Percentiles rank a stretch among this genome's conserved stretches.
phyloP scores from a whole-genome alignment of 1,140 invertebrate species.

The Lucilia sericata region DNA sequence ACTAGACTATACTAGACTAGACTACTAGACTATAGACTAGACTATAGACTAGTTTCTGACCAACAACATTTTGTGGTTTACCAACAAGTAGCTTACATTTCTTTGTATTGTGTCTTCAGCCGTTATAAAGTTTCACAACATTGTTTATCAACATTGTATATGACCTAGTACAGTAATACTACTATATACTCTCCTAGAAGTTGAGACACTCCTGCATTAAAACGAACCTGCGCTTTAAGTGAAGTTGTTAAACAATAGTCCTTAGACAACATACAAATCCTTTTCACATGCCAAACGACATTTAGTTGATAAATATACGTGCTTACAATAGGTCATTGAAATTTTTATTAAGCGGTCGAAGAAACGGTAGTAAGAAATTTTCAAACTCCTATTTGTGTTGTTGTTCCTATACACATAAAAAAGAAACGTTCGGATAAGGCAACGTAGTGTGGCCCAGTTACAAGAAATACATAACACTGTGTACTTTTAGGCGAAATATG shows the following conservation, averaged over 20 bases:
- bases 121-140: neutral
- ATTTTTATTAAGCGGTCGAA: constrained; percentile 32
- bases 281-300: constrained; percentile 37
- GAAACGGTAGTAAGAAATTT: constrained; percentile 7
- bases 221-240: neutral
- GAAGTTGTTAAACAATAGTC: neutral
- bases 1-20: too few species aligned
- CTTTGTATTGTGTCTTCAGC: too few species aligned
- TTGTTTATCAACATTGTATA: neutral
- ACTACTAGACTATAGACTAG: too few species aligned
- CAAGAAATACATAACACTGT: too few species aligned
- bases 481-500: too few species aligned
- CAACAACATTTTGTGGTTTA: too few species aligned
- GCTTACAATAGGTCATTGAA: constrained; percentile 46
- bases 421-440: too few species aligned
- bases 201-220: neutral
- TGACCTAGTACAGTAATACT: neutral
- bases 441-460: neutral
- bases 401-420: too few species aligned
- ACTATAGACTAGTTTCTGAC: too few species aligned
- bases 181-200: neutral
- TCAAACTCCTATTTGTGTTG: neutral
- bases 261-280: constrained; percentile 40
- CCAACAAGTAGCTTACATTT: too few species aligned
- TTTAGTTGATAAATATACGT: constrained; percentile 46